Percentiles rank a stretch among this genome's conserved stretches.
Conservation (phyloP, 2,113 vertebrate species). For the Pelmatolapia mariae region DNA sequence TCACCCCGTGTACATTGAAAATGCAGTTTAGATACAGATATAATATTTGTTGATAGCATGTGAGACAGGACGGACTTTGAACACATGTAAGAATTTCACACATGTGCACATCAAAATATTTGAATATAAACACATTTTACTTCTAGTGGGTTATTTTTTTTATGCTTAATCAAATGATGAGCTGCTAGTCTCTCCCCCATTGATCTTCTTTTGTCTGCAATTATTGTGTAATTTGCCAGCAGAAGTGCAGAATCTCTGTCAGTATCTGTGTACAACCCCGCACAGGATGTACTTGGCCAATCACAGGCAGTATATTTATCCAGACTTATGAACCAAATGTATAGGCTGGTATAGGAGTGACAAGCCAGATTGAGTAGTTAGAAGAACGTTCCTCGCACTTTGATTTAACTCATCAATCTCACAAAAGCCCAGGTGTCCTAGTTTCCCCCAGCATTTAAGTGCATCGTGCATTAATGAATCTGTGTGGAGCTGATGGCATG, state of each 20-base stretch:
- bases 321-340: not conserved
- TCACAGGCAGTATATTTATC: not conserved
- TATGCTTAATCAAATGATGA: not conserved
- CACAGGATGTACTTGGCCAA: not conserved
- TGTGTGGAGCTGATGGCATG: not conserved
- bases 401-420: not conserved
- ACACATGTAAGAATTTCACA: not conserved
- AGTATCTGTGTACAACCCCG: not conserved
- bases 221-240: not conserved
- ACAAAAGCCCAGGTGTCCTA: not conserved
- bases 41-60: not conserved
- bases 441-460: not conserved
- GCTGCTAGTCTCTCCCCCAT: not conserved
- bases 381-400: not conserved
- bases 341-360: not conserved
- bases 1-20: accelerated
- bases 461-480: not conserved
- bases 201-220: not conserved
- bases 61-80: not conserved
- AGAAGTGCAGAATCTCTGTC: not conserved
- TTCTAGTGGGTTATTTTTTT: not conserved
- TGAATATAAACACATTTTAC: not conserved
- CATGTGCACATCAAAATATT: not conserved
- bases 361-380: not conserved
- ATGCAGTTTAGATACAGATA: not conserved